Base-by-base conservation (phyloP, 2,797 vertebrate species). In the Cryptoprocta ferox region DNA sequence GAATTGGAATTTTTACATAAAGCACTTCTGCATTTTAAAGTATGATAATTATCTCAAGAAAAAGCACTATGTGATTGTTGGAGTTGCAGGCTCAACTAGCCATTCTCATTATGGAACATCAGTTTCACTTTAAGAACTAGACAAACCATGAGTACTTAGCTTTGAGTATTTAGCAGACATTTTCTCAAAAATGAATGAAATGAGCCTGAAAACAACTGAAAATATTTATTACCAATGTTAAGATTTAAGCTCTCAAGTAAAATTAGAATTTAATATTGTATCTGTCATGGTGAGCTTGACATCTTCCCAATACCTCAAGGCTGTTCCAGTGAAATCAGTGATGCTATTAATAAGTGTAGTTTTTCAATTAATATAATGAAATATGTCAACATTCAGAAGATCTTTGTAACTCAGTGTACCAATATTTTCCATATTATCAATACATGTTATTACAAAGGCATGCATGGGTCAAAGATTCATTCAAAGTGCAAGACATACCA, bases 371-470 rank as follows among this genome's bases (percentile, higher is more conserved):
- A 42, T 37, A 78, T 81, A 94, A 90, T 59, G 18, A 97, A 95
- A 88, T 83, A 85, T 32, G 16, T 63, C 81, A 89, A 84, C 26
- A 80, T 92, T 89, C 28, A 89, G 15, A 79, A 92, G 28, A 95
- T 83, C 30, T 95, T n/a, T 92, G 24, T 82, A 86, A 96, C 26
- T 94, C 13, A 68, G 18, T 35, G 5, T 80, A 75, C 45, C 45
- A 90, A 66, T 89, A 93, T 82, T 95, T 96, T 96, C 87, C 68
- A 96, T 48, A 87, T 94, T 42, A 96, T 85, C 81, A 81, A 90
- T 94, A 93, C 35, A 81, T 79, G 65, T 95, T 94, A 80, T 80
- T 93, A 80, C 30, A 90, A 94, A 97, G 86, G 79, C 48, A 35
- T 16, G 28, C 66, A 45, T 86, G 32, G 1, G 48, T 91, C 86